Conservation (phyloP, 2,888 invertebrate genomes). For the Calameuta idolon region DNA sequence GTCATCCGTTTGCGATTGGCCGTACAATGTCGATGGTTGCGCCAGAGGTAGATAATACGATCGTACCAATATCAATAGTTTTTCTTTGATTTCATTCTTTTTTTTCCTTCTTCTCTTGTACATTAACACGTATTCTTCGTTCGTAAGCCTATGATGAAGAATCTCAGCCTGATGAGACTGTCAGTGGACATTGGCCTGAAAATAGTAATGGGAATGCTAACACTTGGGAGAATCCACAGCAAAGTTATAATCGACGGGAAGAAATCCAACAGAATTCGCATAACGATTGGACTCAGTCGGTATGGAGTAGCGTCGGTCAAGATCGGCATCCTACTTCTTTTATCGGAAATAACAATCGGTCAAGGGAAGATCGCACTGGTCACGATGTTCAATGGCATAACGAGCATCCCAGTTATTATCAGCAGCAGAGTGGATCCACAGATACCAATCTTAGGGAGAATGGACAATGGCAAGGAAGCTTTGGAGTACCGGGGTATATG, state of each 20-base stretch:
- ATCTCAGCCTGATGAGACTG: neutral
- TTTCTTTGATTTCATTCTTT: neutral
- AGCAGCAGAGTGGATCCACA: neutral
- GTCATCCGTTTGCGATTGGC: constrained; percentile 63
- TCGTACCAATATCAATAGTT: neutral
- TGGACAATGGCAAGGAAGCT: neutral
- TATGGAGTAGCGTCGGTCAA: neutral
- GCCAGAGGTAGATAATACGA: neutral
- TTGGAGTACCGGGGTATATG: neutral
- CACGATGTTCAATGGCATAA: neutral
- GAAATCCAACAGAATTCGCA: neutral
- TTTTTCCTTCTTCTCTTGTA: neutral
- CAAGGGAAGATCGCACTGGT: neutral
- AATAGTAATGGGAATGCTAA: neutral
- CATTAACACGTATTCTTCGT: neutral
- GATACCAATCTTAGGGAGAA: neutral
- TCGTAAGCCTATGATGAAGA: neutral
- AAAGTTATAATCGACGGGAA: constrained; percentile 8
- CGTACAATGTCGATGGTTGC: constrained; percentile 62
- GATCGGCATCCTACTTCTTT: neutral
- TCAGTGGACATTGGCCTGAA: neutral
- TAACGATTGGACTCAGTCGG: neutral
- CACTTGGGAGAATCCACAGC: neutral
- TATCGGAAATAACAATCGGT: neutral
- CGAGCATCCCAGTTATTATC: neutral